Evolutionary conservation across 2,113 vertebrate genomes (phyloP).

Genomic region (Pandion haliaetus): DNA sequence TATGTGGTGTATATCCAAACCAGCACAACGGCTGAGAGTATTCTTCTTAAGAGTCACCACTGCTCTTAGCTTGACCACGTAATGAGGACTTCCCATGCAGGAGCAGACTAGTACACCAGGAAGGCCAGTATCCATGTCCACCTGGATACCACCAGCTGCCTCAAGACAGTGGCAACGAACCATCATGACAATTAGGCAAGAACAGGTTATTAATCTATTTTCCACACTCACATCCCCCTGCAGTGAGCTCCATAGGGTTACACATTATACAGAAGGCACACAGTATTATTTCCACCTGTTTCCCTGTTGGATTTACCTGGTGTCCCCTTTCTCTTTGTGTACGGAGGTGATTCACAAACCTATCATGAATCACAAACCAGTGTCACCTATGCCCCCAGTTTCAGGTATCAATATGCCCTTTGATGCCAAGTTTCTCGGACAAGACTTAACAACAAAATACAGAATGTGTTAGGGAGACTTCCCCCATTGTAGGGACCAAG

Average conservation of each 20-base stretch:
- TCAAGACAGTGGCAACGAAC: not conserved
- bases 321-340: not conserved
- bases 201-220: not conserved
- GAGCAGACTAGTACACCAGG: not conserved
- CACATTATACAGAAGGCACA: rapidly evolving
- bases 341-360: not conserved
- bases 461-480: not conserved
- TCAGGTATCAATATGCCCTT: not conserved
- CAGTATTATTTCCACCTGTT: not conserved
- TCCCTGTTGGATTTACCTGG: not conserved
- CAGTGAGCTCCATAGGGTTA: not conserved
- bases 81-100: not conserved
- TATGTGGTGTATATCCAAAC: not conserved
- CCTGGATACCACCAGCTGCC: not conserved
- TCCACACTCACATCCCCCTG: not conserved
- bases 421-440: not conserved
- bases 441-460: not conserved
- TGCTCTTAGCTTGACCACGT: rapidly evolving
- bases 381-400: not conserved
- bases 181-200: not conserved
- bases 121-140: not conserved
- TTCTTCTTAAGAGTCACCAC: not conserved
- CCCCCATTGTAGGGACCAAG: not conserved
- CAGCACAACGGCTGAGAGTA: not conserved
- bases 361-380: not conserved